Base-by-base conservation (phyloP, 1,140 invertebrate species). In the Chrysomallon squamiferum region DNA sequence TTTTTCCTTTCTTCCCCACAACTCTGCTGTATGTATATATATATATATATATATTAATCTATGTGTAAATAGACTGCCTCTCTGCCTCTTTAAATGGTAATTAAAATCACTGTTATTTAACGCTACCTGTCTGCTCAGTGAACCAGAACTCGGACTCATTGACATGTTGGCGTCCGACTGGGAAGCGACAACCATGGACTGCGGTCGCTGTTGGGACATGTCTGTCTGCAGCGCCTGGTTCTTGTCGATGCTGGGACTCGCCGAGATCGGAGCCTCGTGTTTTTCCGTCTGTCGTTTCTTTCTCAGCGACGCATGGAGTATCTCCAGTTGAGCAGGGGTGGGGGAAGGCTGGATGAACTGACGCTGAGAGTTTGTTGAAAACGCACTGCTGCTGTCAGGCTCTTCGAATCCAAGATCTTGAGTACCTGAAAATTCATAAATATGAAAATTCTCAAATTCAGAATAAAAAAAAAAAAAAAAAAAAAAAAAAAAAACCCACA, bases 231-330 rank as follows among this genome's bases (percentile, higher is more conserved):
- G 63, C 2, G 78, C 81, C 64, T 80, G 77, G 58, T 77, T 78
- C 56, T 82, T 80, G 60, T 85, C 84, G 45, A 82, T 66, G 0
- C 65, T 73, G 2, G 76, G 76, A 60, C 69, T 74, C 5, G 63
- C 66, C 25, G 50, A 52, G 2, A 49, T 32, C 0, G 71, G 71
- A 27, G 72, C 70, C 3, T 63, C 59, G 13, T 30, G 50, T 15
- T 69, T 64, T 11, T 43, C 59, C 32, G 76, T 78, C 29, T 78
- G 75, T 6, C 68, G 69, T 62, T 88, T 88, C 75, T 87, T 88
- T 65, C 88, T 85, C 43, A 89, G 73, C 5, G 88, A 89, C 22
- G 88, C 85, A 78, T 89, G 88, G 63, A 88, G 88, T 11, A 87
- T 88, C 74, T 88, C 87, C 58, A 84, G 62, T 72, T 59, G 80